Evolutionary conservation across 2,797 vertebrate species (phyloP).

Genomic region (Valencia hispanica): DNA sequence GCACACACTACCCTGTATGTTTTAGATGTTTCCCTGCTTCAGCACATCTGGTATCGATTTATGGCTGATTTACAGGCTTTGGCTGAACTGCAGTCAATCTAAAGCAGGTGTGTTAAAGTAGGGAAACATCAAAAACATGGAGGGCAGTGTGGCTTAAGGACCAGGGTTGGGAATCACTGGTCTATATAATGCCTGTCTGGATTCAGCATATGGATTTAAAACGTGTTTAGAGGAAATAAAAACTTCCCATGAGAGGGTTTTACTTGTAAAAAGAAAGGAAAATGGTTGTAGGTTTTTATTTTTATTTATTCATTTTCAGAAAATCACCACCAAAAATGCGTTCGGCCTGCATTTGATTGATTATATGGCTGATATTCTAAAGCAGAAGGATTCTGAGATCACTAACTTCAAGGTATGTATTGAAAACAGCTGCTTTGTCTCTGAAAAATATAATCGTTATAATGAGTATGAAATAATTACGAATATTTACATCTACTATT

Average conservation of each 20-base stretch:
- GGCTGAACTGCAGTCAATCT: too few species aligned
- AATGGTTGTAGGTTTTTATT: neutral
- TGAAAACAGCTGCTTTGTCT: neutral
- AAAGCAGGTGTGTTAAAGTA: too few species aligned
- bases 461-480: neutral
- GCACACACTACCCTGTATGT: too few species aligned
- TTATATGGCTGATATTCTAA: constrained; percentile 94
- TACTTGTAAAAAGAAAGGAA: neutral
- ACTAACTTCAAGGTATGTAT: constrained; percentile 93
- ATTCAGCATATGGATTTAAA: neutral
- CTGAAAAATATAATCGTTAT: neutral
- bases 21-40: too few species aligned
- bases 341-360: constrained; percentile 96
- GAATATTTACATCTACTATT: neutral
- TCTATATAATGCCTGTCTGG: neutral
- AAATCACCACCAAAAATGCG: constrained; percentile 97
- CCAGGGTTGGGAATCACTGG: too few species aligned
- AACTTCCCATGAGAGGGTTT: neutral
- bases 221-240: neutral
- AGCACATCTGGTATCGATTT: too few species aligned
- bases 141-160: too few species aligned
- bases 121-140: too few species aligned
- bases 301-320: constrained; percentile 77
- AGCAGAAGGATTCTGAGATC: constrained; percentile 88
- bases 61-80: too few species aligned